These are phyloP conservation scores for Tragelaphus buxtoni DNA, from an alignment of 2,113 vertebrate genomes.

Conservation along the genomic window DNA sequence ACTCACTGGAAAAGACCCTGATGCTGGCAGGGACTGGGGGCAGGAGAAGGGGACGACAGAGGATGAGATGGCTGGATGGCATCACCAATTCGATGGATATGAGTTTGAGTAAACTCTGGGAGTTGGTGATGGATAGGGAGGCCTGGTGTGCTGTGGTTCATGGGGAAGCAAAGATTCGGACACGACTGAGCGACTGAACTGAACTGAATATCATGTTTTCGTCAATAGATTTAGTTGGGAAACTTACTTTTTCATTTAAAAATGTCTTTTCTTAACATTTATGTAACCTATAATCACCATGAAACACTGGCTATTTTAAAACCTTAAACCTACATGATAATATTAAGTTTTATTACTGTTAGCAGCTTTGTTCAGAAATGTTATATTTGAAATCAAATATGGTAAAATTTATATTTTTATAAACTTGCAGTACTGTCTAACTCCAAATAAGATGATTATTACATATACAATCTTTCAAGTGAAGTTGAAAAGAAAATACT, in stretches of 20 bases:
- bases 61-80: no score
- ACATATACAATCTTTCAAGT: not conserved
- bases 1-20: no score
- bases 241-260: constrained; percentile 35
- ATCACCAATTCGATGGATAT: no score
- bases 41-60: no score
- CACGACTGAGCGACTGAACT: no score
- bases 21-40: no score
- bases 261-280: constrained; percentile 26
- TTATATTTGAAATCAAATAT: constrained; percentile 24
- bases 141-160: no score
- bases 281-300: not conserved
- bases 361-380: not conserved
- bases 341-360: not conserved
- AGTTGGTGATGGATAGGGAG: no score
- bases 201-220: not conserved
- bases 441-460: not conserved
- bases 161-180: no score
- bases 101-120: no score
- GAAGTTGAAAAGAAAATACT: constrained; percentile 8
- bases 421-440: not conserved
- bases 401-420: not conserved
- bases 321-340: not conserved
- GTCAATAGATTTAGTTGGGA: not conserved
- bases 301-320: constrained; percentile 11